phyloP scores from a whole-genome alignment of 2,113 vertebrate species.

The Cromileptes altivelis region DNA sequence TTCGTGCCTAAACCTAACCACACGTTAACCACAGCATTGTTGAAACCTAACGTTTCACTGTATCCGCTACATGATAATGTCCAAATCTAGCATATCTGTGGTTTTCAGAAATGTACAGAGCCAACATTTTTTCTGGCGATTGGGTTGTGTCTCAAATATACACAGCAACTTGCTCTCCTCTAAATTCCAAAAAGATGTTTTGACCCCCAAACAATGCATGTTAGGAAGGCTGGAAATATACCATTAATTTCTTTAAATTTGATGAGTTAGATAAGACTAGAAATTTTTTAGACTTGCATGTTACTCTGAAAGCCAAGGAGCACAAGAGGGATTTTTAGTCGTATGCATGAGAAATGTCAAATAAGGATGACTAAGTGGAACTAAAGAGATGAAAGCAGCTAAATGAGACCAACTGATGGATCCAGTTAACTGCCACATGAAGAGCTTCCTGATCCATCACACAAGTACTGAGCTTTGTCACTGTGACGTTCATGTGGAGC shows the following conservation, averaged over 20 bases:
- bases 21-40: too few species aligned
- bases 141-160: neutral
- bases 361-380: neutral
- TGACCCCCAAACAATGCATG: neutral
- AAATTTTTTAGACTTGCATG: neutral
- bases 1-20: too few species aligned
- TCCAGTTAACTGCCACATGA: neutral
- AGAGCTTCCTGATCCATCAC: neutral
- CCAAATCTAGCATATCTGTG: too few species aligned
- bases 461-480: neutral
- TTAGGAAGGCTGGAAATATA: neutral
- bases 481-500: neutral
- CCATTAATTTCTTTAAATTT: neutral
- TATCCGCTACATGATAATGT: too few species aligned
- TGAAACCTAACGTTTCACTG: too few species aligned
- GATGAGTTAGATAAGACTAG: neutral
- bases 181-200: neutral
- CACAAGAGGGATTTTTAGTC: neutral
- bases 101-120: too few species aligned
- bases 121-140: too few species aligned
- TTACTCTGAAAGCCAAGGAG: neutral
- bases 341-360: neutral
- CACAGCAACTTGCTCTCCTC: neutral
- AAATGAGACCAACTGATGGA: slow-evolving; percentile 6
- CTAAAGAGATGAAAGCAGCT: neutral